phyloP scores from a whole-genome alignment of 2,888 invertebrate species.

The Eupithecia tripunctaria region DNA sequence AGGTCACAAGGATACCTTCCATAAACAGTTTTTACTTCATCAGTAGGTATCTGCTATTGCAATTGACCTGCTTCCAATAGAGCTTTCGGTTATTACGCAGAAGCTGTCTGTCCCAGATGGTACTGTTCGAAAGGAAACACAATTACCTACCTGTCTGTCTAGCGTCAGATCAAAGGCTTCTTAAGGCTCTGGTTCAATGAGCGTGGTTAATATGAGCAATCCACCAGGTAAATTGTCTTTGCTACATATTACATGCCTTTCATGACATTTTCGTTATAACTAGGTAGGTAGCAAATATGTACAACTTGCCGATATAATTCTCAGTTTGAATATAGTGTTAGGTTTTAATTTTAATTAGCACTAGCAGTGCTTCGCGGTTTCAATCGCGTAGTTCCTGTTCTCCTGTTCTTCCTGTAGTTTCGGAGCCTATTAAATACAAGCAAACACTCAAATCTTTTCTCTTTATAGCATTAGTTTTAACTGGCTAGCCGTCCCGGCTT shows the following conservation, averaged over 20 bases:
- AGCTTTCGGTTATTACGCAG: not conserved
- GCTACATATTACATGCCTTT: not conserved
- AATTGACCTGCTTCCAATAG: not conserved
- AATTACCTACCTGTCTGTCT: constrained; percentile 9
- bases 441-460: too few species aligned
- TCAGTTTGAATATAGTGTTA: too few species aligned
- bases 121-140: constrained; percentile 2
- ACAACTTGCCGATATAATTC: too few species aligned
- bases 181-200: not conserved
- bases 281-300: not conserved
- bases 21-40: not conserved
- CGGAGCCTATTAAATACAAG: too few species aligned
- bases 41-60: not conserved
- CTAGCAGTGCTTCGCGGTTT: too few species aligned
- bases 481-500: too few species aligned
- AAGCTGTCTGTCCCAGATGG: not conserved
- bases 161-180: not conserved
- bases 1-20: not conserved
- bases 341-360: too few species aligned
- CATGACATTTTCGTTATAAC: not conserved
- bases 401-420: too few species aligned
- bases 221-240: not conserved
- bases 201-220: not conserved
- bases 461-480: too few species aligned
- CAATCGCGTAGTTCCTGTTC: too few species aligned